Base-by-base conservation (phyloP, 2,797 vertebrate species). In the Lemur catta region DNA sequence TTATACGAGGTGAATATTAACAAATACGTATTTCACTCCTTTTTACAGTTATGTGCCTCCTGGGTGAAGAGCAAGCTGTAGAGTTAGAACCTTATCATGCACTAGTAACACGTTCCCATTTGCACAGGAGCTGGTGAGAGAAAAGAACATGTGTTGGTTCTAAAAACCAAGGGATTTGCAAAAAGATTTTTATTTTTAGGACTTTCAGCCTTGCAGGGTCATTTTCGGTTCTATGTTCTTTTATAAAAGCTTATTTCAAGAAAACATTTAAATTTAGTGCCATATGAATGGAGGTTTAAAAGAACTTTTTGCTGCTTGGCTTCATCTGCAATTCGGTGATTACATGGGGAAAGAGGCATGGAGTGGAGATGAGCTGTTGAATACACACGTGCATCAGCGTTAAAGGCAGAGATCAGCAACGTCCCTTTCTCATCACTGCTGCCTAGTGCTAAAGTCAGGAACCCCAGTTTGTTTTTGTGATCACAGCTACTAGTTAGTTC, bases 1-100 rank as follows among this genome's bases (percentile, higher is more conserved):
- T 82, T 84, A 82, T n/a, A 61, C 22, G 30, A 91, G n/a, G 71
- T 84, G 20, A 94, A 81, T 84, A 81, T 84, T 87, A 97, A 69
- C 14, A 9, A 95, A 79, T 81, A 50, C 6, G 7, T 33, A 78
- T 84, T 71, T 84, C 55, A 57, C 33, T 85, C 26, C 26, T 48
- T 89, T 94, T 84, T 43, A 87, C 38, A 46, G 13, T 84, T 59
- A 65, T 63, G 38, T 91, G 75, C 55, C 79, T 80, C 65, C 71
- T 87, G 50, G 71, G 78, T 91, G 46, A 76, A 91, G 50, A 94
- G 38, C 46, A 86, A 74, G 48, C 65, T 82, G 15, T 30, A 59
- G 8, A 86, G 26, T 86, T 95, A 86, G 87, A 85, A 94, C 18
- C 35, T 38, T 57, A 13, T 79, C 38, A 33, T 46, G 24, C 2